Conservation (phyloP, 2,797 vertebrate genomes). For the Vespertilio murinus region DNA sequence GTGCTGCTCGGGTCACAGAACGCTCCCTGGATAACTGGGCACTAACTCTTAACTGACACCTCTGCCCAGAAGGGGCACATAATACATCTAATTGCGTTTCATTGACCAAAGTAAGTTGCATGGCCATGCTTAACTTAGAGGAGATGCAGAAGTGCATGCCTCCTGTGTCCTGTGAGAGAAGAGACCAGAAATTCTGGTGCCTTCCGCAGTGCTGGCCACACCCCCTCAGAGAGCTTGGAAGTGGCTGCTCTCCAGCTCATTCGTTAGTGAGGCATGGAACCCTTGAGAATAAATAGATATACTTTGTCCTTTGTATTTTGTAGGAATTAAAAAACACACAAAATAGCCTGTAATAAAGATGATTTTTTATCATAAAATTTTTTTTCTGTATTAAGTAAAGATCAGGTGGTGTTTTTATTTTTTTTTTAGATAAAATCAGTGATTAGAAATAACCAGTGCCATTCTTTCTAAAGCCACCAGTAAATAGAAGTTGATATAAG, state of each 20-base stretch:
- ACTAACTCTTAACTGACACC: neutral
- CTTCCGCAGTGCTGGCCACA: fast-evolving
- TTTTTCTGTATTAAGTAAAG: neutral
- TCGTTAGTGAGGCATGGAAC: neutral
- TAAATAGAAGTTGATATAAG: neutral
- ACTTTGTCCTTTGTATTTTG: neutral
- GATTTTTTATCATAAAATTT: neutral
- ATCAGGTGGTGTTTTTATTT: neutral
- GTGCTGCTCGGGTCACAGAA: neutral
- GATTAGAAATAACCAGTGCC: neutral
- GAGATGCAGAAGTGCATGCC: neutral
- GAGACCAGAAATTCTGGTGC: neutral
- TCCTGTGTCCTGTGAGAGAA: neutral
- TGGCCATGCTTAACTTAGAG: neutral
- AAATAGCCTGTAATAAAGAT: neutral
- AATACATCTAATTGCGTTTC: neutral
- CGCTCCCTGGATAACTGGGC: too few species aligned
- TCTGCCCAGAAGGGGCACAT: neutral
- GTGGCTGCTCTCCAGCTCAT: neutral
- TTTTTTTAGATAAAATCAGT: neutral
- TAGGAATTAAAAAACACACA: neutral
- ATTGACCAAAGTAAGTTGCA: neutral
- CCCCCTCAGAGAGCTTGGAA: neutral
- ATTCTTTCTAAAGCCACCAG: neutral
- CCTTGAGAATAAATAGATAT: neutral